phyloP scores from a whole-genome alignment of 2,113 vertebrate species.

The Microcebus lehilahytsara region DNA sequence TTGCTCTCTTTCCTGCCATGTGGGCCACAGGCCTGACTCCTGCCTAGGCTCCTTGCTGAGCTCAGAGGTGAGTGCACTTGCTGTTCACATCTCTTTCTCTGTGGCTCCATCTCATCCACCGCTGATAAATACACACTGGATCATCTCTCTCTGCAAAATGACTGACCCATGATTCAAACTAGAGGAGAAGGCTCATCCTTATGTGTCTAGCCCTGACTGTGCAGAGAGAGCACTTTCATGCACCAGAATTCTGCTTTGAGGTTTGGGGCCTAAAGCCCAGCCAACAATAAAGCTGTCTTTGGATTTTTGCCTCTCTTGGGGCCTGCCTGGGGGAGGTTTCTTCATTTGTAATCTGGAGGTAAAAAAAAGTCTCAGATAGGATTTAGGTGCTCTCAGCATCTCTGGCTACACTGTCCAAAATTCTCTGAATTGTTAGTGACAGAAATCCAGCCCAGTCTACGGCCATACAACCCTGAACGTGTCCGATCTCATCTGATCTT shows the following conservation, averaged over 20 bases:
- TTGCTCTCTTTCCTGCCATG: not conserved
- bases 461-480: too few species aligned
- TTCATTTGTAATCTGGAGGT: not conserved
- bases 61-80: not conserved
- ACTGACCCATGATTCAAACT: not conserved
- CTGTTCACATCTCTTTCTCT: not conserved
- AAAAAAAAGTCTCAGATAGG: not conserved
- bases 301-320: not conserved
- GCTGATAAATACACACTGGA: rapidly evolving
- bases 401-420: not conserved
- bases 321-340: not conserved
- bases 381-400: not conserved
- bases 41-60: not conserved
- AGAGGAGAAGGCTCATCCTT: not conserved
- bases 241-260: not conserved
- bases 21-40: not conserved
- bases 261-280: not conserved
- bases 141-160: not conserved
- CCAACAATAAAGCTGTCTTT: not conserved
- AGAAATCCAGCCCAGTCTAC: not conserved
- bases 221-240: not conserved
- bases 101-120: not conserved
- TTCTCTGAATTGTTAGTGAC: not conserved
- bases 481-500: too few species aligned
- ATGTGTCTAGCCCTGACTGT: not conserved